Evolutionary conservation across 2,888 invertebrate species (phyloP).

Genomic region (Biston betularia): DNA sequence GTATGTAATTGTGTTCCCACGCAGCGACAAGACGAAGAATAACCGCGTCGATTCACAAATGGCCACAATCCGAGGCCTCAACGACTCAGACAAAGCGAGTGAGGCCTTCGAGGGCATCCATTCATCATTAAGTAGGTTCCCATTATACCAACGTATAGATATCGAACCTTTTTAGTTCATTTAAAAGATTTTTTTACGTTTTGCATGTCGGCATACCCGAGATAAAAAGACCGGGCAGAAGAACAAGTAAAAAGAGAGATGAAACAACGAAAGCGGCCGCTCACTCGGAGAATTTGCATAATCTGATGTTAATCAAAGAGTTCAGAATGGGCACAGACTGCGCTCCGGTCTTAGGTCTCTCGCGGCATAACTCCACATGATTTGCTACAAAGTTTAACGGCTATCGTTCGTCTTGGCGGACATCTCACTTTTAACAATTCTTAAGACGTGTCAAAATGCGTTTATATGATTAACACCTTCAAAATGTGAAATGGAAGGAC

Average conservation of each 20-base stretch:
- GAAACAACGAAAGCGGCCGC: constrained; percentile 82
- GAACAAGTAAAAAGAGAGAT: constrained; percentile 76
- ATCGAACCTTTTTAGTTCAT: constrained; percentile 81
- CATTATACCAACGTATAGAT: constrained; percentile 76
- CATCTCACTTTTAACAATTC: not conserved
- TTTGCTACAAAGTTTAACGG: not conserved
- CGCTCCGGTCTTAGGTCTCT: constrained; percentile 32
- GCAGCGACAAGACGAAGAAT: constrained; percentile 56
- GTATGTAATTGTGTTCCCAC: constrained; percentile 60
- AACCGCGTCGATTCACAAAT: constrained; percentile 57
- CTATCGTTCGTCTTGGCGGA: not conserved
- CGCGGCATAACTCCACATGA: not conserved
- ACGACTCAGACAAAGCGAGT: constrained; percentile 63
- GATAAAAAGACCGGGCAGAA: constrained; percentile 77
- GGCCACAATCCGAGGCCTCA: constrained; percentile 53
- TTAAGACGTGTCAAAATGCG: constrained; percentile 10
- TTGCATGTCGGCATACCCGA: constrained; percentile 81
- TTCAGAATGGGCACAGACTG: constrained; percentile 55
- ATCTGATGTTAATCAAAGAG: constrained; percentile 85
- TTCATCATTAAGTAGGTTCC: constrained; percentile 77
- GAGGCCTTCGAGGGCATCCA: constrained; percentile 69
- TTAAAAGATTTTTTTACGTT: constrained; percentile 75
- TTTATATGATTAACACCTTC: constrained; percentile 5
- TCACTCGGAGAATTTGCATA: constrained; percentile 83
- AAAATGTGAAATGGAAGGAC: constrained; percentile 25